phyloP scores from a whole-genome alignment of 2,113 vertebrate genomes.

The Ptychochromis oligacanthus region DNA sequence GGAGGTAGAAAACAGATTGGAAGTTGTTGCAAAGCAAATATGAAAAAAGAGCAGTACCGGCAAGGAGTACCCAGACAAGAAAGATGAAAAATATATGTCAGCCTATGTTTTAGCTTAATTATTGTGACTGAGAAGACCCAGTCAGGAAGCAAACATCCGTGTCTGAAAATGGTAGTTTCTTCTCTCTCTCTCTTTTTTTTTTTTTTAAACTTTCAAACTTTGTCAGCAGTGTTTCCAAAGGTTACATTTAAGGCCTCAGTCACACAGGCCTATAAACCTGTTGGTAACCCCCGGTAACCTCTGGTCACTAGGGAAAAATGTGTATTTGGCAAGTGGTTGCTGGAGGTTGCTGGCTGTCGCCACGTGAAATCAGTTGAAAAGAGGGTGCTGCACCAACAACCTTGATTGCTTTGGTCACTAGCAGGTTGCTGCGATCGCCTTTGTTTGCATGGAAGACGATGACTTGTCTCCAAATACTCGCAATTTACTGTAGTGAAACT shows the following conservation, averaged over 20 bases:
- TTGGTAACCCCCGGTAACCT: too few species aligned
- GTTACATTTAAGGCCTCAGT: background rate
- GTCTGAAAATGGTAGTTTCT: background rate
- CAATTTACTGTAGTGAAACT: background rate
- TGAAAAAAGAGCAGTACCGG: background rate
- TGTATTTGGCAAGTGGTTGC: background rate
- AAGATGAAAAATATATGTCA: background rate
- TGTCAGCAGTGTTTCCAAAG: background rate
- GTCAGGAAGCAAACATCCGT: background rate
- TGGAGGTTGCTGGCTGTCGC: background rate
- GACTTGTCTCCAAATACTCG: background rate
- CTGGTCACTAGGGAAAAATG: too few species aligned
- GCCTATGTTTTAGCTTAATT: background rate
- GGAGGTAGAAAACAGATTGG: background rate
- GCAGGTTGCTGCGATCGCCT: background rate
- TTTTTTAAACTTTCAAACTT: background rate
- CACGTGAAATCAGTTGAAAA: background rate
- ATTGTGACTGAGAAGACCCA: background rate
- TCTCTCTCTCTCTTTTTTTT: background rate
- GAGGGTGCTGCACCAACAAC: background rate
- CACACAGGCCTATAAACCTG: background rate
- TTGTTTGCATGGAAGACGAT: background rate
- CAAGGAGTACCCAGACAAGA: background rate
- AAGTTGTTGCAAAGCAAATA: background rate
- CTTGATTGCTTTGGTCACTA: background rate